Evolutionary conservation across 2,888 invertebrate species (phyloP).

Genomic region (Athalia circularis): DNA sequence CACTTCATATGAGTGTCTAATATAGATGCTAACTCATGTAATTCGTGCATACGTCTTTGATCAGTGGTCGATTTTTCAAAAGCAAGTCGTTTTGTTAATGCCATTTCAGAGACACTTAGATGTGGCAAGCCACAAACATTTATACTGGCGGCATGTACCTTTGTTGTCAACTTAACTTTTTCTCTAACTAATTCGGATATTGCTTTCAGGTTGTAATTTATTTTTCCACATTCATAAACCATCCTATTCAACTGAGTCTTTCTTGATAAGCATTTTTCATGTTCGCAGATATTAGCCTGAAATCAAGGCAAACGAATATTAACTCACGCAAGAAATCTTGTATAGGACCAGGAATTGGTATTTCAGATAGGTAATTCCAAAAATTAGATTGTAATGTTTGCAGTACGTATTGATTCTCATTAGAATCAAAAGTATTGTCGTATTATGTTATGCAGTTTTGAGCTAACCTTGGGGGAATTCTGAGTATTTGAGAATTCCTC

Average conservation of each 20-base stretch:
- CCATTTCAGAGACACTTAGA: constrained; percentile 58
- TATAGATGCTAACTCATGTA: constrained; percentile 54
- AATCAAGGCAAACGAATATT: neutral
- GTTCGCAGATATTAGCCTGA: neutral
- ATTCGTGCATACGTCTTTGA: constrained; percentile 52
- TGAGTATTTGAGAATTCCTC: constrained; percentile 59
- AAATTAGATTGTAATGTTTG: too few species aligned
- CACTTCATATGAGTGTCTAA: constrained; percentile 58
- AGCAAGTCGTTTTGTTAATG: constrained; percentile 56
- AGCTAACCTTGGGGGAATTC: constrained; percentile 40
- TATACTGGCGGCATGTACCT: constrained; percentile 60
- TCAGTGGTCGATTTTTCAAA: constrained; percentile 52
- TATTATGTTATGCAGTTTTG: neutral
- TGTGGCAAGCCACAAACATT: constrained; percentile 58
- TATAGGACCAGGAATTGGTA: neutral
- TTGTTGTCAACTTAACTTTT: constrained; percentile 58
- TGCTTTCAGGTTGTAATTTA: constrained; percentile 60
- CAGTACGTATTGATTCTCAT: too few species aligned
- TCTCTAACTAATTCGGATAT: constrained; percentile 58
- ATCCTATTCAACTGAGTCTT: constrained; percentile 53
- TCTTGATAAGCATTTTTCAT: constrained; percentile 19
- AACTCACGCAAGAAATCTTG: neutral
- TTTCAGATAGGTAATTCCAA: too few species aligned
- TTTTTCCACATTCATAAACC: constrained; percentile 55
- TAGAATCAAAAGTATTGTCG: neutral